Conservation (phyloP, 2,888 invertebrate genomes). For the Xanthia icteritia region DNA sequence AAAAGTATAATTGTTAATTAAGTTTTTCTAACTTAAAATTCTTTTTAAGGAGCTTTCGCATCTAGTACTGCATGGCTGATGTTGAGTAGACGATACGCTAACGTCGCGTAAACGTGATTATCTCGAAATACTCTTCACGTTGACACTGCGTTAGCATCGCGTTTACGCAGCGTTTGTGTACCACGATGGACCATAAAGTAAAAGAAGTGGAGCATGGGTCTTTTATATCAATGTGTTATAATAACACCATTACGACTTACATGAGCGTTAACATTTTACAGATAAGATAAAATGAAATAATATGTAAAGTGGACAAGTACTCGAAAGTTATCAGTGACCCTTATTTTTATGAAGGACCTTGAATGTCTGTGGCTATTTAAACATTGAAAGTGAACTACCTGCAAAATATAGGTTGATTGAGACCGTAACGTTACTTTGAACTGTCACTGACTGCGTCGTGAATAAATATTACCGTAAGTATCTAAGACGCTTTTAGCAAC, state of each 20-base stretch:
- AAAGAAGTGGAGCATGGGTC: neutral
- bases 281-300: conserved; percentile 8
- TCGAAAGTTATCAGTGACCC: neutral
- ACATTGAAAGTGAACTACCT: neutral
- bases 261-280: neutral
- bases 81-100: neutral
- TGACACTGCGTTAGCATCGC: neutral
- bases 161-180: neutral
- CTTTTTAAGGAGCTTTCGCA: neutral
- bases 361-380: neutral
- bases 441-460: too few species aligned
- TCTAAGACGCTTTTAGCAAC: too few species aligned
- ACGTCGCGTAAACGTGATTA: neutral
- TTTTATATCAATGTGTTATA: neutral
- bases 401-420: too few species aligned
- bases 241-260: conserved; percentile 12
- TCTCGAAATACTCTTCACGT: neutral
- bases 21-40: neutral
- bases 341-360: neutral
- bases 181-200: neutral
- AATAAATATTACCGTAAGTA: too few species aligned
- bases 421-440: too few species aligned
- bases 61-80: neutral
- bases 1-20: neutral
- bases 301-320: neutral